Conservation (phyloP, 2,888 invertebrate species). For the Sinotaia quadrata region DNA sequence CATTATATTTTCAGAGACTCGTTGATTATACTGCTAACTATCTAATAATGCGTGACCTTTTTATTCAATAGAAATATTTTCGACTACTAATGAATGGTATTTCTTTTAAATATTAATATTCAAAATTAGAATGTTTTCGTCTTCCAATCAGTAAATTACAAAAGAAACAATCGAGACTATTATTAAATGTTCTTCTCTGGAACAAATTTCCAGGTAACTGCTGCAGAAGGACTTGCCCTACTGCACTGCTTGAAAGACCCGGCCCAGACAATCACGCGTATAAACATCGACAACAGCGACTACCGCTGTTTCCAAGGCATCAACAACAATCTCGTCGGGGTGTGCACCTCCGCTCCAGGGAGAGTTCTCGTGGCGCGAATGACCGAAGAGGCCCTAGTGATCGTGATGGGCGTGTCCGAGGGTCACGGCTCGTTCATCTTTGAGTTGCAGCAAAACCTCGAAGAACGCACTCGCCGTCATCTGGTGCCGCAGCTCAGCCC, state of each 20-base stretch:
- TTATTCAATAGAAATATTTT: too few species aligned
- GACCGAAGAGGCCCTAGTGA: slow-evolving; percentile 26
- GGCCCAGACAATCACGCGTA: slow-evolving; percentile 20
- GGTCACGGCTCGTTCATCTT: slow-evolving; percentile 37
- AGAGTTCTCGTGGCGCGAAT: slow-evolving; percentile 32
- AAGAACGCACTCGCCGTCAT: slow-evolving; percentile 19
- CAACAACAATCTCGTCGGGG: slow-evolving; percentile 34
- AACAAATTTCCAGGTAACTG: slow-evolving; percentile 10
- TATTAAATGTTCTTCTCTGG: too few species aligned
- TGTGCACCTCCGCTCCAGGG: neutral
- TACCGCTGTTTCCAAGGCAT: slow-evolving; percentile 36
- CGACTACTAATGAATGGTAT: too few species aligned
- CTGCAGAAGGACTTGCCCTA: slow-evolving; percentile 27
- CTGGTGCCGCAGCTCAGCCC: slow-evolving; percentile 1
- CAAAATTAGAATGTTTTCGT: too few species aligned
- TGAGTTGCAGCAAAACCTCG: slow-evolving; percentile 34
- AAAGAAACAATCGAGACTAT: too few species aligned
- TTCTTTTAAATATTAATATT: too few species aligned
- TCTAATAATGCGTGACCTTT: too few species aligned
- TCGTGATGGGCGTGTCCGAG: slow-evolving; percentile 31
- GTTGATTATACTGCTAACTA: too few species aligned
- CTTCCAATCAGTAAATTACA: too few species aligned
- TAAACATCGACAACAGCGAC: slow-evolving; percentile 19
- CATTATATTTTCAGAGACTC: too few species aligned
- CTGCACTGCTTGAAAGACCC: slow-evolving; percentile 23